Evolutionary conservation across 1,140 invertebrate genomes (phyloP), one percentile per base, ranked within the genome.

Genomic region (Oedothorax gibbosus): DNA sequence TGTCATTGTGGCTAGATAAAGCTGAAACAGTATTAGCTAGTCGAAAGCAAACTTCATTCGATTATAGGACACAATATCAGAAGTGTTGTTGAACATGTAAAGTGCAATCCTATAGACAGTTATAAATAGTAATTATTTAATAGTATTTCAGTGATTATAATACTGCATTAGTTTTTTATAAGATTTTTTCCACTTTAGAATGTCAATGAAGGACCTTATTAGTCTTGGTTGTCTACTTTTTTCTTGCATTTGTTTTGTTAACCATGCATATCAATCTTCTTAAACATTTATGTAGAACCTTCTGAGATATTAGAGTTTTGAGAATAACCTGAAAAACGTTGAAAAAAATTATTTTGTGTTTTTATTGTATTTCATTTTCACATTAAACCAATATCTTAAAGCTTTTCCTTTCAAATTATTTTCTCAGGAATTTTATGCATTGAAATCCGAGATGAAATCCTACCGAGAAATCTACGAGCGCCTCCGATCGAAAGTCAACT

Each of bases 1-100:
- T 98, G 65, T 91, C 95, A 87, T 92, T 92, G 76, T 99, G 96
- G 95, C 91, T 98, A 18, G 92, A 88, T 15, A 88, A 90, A 80
- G 90, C 90, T 60, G 89, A 90, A 54, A 88, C 88, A 62, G 87
- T 85, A 68, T 78, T 85, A 78, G 64, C 65, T 77, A 84, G n/a
- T 84, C 35, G 64, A 49, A 75, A 54, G 51, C 53, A 76, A 20
- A 12, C 66, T 49, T 65, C 71, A 7, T 54, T 73, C 8, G 81
- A 84, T 53, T 84, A 84, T 57, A 75, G 20, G 53, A 75, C 81
- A 56, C 81, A 84, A 50, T 84, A 84, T 68, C 53, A 66, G 72
- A 7, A 35, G 10, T 14, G 21, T 50, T 50, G 4, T 49, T 60
- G 6, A 51, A 0, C 7, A 51, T 72, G n/a, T 7, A 18, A n/a